Percentiles rank a stretch among this genome's conserved stretches.
These are phyloP conservation scores for Thalassoma bifasciatum DNA, from an alignment of 2,113 vertebrate species.

Conservation along the genomic window DNA sequence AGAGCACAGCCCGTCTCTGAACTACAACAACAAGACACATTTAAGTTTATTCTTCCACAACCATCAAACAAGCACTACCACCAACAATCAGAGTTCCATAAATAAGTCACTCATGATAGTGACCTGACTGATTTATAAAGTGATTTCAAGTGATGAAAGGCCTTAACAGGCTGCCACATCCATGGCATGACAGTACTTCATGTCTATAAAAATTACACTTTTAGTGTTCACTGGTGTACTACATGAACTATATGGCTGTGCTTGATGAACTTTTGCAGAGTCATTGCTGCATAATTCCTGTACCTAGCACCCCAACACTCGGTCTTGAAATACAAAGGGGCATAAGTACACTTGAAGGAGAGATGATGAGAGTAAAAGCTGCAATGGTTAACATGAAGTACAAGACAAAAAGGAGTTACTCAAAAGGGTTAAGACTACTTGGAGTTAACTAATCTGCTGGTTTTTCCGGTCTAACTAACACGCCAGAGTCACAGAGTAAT, in stretches of 20 bases:
- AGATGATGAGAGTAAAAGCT: slow-evolving; percentile 21
- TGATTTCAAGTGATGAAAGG: slow-evolving; percentile 24
- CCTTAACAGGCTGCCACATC: slow-evolving; percentile 13
- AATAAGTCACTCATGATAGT: neutral
- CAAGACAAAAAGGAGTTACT: slow-evolving; percentile 20
- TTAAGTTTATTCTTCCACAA: slow-evolving; percentile 3
- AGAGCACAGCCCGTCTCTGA: neutral
- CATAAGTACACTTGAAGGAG: slow-evolving; percentile 73
- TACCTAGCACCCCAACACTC: slow-evolving; percentile 44
- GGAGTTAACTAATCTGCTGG: slow-evolving; percentile 3
- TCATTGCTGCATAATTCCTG: slow-evolving; percentile 3
- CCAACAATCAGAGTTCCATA: slow-evolving; percentile 6
- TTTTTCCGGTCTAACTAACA: neutral
- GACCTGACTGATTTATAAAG: neutral
- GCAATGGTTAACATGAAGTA: slow-evolving; percentile 1
- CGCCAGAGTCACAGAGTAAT: neutral
- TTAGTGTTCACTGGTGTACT: slow-evolving; percentile 6
- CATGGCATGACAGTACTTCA: slow-evolving; percentile 7
- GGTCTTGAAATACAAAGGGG: slow-evolving; percentile 23
- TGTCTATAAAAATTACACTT: neutral
- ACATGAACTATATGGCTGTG: slow-evolving; percentile 1
- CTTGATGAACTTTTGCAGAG: slow-evolving; percentile 26
- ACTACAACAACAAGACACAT: neutral
- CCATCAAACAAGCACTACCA: slow-evolving; percentile 17
- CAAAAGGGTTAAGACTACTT: neutral